Evolutionary conservation across 1,140 invertebrate genomes (phyloP).

Genomic region (Phenacoccus solenopsis): DNA sequence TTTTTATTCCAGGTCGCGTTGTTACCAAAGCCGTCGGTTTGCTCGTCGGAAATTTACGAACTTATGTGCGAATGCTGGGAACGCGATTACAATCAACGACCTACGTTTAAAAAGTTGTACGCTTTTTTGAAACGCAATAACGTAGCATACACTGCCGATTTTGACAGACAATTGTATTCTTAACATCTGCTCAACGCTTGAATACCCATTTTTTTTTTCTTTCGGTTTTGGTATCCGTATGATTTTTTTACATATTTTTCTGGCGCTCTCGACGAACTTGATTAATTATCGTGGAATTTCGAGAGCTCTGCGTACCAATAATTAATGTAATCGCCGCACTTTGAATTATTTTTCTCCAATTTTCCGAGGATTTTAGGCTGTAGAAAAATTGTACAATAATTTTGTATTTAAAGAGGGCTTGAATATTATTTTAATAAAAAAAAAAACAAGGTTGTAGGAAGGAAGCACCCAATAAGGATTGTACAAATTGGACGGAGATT

Average conservation of each 20-base stretch:
- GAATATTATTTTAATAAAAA: no score
- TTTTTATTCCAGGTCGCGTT: conserved; percentile 38
- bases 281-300: background rate
- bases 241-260: background rate
- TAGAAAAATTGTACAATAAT: no score
- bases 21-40: conserved; percentile 53
- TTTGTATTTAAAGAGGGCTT: no score
- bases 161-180: conserved; percentile 19
- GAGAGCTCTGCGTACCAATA: background rate
- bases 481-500: no score
- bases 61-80: conserved; percentile 69
- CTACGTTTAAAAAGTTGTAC: conserved; percentile 62
- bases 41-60: conserved; percentile 62
- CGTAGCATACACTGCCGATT: conserved; percentile 20
- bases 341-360: no score
- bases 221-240: background rate
- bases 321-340: background rate
- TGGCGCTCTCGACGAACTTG: no score
- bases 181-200: background rate
- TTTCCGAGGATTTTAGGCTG: no score
- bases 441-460: no score
- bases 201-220: background rate
- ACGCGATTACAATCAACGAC: conserved; percentile 47
- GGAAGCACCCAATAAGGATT: no score
- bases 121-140: conserved; percentile 50